A percentile compares a stretch with the other conserved stretches of the same genome.
phyloP scores from a whole-genome alignment of 2,113 vertebrate genomes.

The Pelusios castaneus region DNA sequence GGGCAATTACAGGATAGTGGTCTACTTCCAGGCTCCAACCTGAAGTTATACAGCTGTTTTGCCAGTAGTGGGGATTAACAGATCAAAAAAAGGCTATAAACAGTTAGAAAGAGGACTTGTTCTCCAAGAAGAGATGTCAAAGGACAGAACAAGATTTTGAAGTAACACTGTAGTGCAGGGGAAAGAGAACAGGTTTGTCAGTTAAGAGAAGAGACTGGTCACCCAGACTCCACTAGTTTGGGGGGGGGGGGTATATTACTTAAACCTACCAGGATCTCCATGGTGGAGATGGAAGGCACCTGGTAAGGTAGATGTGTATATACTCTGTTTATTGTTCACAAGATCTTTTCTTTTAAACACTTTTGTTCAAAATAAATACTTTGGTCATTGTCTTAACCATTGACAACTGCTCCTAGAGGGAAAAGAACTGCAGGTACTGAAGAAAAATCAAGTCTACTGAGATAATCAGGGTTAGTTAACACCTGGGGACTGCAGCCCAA shows the following conservation, averaged over 20 bases:
- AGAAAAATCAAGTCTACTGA: neutral
- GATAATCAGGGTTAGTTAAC: neutral
- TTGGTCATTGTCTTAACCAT: neutral
- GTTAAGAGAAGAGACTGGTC: neutral
- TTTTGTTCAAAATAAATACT: neutral
- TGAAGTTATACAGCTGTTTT: neutral
- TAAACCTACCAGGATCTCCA: neutral
- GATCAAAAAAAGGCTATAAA: neutral
- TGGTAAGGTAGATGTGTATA: neutral
- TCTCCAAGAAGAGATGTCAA: neutral
- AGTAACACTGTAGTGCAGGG: neutral
- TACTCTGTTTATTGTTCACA: neutral
- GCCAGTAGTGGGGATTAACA: neutral
- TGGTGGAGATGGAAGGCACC: neutral
- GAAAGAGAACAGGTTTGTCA: neutral
- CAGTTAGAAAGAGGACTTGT: neutral
- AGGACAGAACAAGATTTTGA: neutral
- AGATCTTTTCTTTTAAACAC: neutral
- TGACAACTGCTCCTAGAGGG: neutral
- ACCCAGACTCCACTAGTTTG: neutral
- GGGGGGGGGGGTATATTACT: neutral
- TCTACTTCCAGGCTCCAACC: neutral
- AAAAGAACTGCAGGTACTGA: neutral
- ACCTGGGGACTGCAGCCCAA: fast-evolving
- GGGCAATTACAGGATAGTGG: neutral